Conservation (phyloP, 2,888 invertebrate genomes). For the Eupithecia insigniata region DNA sequence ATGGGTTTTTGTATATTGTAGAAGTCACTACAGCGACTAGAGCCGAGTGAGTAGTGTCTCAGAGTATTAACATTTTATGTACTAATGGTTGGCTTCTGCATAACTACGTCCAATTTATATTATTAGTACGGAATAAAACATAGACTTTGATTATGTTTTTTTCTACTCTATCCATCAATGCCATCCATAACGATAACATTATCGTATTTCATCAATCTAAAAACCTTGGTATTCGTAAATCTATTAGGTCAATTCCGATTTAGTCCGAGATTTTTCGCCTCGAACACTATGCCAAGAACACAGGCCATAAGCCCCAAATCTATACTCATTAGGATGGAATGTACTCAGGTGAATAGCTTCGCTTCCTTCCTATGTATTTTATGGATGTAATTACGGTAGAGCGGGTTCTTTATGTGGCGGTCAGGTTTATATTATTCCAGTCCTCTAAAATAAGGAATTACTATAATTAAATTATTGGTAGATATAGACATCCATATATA, state of each 20-base stretch:
- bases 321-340: slow-evolving; percentile 44
- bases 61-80: too few species aligned
- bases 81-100: too few species aligned
- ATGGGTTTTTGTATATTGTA: too few species aligned
- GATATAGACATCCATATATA: background rate
- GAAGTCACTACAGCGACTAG: too few species aligned
- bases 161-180: slow-evolving; percentile 7
- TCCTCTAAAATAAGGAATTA: slow-evolving; percentile 2
- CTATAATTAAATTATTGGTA: background rate
- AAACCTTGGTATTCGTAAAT: slow-evolving; percentile 1
- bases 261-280: slow-evolving; percentile 14
- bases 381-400: slow-evolving; percentile 38
- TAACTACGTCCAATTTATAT: background rate
- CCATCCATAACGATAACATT: slow-evolving; percentile 1
- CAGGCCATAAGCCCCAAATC: slow-evolving; percentile 33
- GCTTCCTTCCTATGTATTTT: slow-evolving; percentile 31
- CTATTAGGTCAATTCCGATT: slow-evolving; percentile 7
- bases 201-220: slow-evolving; percentile 2
- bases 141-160: background rate
- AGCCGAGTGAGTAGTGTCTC: too few species aligned
- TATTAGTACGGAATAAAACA: background rate
- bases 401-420: slow-evolving; percentile 22
- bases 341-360: slow-evolving; percentile 35
- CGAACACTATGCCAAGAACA: slow-evolving; percentile 20
- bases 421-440: slow-evolving; percentile 4